These are phyloP conservation scores for Salarias fasciatus DNA, from an alignment of 2,797 vertebrate species.

Conservation along the genomic window DNA sequence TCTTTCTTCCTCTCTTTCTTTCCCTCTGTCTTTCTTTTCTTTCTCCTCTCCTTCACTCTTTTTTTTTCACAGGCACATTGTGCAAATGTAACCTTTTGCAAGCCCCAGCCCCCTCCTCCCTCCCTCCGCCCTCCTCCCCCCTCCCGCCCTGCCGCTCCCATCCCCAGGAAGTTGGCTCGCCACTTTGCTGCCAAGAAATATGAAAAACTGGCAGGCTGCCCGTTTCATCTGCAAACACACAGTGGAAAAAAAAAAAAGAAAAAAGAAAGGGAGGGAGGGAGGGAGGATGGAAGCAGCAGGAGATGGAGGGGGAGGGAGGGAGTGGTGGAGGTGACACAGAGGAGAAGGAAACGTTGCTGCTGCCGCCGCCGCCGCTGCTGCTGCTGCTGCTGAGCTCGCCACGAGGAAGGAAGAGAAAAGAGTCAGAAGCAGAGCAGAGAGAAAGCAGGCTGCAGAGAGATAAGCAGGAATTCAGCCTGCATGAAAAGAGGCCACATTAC, in stretches of 20 bases:
- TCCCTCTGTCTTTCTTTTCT: conserved; percentile 36
- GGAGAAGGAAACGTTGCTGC: conserved; percentile 78
- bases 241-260: conserved; percentile 47
- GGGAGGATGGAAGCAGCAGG: conserved; percentile 69
- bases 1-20: conserved; percentile 38
- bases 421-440: conserved; percentile 59
- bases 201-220: conserved; percentile 92
- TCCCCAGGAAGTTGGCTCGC: conserved; percentile 87
- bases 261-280: conserved; percentile 9
- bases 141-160: conserved; percentile 52
- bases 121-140: conserved; percentile 72
- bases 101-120: conserved; percentile 73
- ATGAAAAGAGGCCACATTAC: conserved; percentile 67
- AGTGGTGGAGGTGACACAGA: conserved; percentile 66
- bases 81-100: conserved; percentile 95
- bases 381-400: conserved; percentile 46
- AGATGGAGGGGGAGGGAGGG: conserved; percentile 54
- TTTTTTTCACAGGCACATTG: conserved; percentile 88
- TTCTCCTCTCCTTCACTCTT: conserved; percentile 19
- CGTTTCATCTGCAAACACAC: conserved; percentile 87
- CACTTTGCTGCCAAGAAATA: conserved; percentile 89
- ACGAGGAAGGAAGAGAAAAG: conserved; percentile 58
- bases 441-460: conserved; percentile 59
- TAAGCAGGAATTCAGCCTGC: conserved; percentile 63
- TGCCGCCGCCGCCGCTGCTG: conserved; percentile 30